A percentile compares a stretch with the other conserved stretches of the same genome.
These are phyloP conservation scores for Scaptomyza reducta DNA, from an alignment of 2,888 invertebrate species.

Conservation along the genomic window DNA sequence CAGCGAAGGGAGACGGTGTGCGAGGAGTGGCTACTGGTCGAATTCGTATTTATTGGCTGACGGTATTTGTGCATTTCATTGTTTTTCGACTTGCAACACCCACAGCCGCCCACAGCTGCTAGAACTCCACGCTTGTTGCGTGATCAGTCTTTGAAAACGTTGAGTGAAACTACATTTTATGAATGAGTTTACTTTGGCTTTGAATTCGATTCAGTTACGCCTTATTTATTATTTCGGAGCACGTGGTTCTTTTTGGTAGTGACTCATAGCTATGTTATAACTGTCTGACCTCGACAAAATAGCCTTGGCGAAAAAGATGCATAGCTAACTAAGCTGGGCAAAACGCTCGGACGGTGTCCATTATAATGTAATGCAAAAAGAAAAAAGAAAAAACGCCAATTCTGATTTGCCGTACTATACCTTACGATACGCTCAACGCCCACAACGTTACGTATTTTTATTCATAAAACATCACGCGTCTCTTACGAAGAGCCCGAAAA, in stretches of 20 bases:
- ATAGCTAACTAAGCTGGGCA: constrained; percentile 18
- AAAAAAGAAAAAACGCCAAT: constrained; percentile 3
- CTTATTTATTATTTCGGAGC: constrained; percentile 1
- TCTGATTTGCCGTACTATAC: constrained; percentile 8
- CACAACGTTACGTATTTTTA: constrained; percentile 55
- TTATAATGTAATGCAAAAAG: constrained; percentile 9
- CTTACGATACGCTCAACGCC: constrained; percentile 16
- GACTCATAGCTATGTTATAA: constrained; percentile 24
- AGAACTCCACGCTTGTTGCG: constrained; percentile 9
- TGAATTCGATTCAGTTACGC: constrained; percentile 8
- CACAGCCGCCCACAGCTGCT: not conserved
- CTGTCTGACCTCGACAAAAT: constrained; percentile 23
- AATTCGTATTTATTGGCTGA: constrained; percentile 9
- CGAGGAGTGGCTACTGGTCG: constrained; percentile 1
- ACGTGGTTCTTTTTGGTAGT: constrained; percentile 9
- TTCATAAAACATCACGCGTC: constrained; percentile 66
- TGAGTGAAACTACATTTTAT: constrained; percentile 2
- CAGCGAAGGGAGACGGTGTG: not conserved
- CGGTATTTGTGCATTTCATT: not conserved
- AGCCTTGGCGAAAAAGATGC: constrained; percentile 34
- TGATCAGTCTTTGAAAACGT: constrained; percentile 1
- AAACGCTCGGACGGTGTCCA: constrained; percentile 5
- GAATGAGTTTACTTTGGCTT: constrained; percentile 9
- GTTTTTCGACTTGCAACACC: not conserved
- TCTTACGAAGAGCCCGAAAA: constrained; percentile 14